Percentiles rank a stretch among this genome's conserved stretches.
phyloP scores from a whole-genome alignment of 1,140 invertebrate genomes.

The Tachypleus tridentatus region DNA sequence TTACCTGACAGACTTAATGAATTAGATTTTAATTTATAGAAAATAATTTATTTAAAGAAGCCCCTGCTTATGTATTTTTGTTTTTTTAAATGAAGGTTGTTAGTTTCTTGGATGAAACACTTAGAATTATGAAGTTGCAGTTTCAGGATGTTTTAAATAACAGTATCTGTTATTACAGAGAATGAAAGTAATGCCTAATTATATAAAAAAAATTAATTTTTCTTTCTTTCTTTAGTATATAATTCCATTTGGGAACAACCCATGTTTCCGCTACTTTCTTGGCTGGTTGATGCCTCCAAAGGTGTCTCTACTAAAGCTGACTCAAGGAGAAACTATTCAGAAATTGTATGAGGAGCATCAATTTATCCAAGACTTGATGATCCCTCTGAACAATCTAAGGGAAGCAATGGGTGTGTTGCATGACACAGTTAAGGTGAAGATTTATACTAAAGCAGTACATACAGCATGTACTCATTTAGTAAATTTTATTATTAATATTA shows the following conservation, averaged over 20 bases:
- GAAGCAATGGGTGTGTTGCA: constrained; percentile 52
- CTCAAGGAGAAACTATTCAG: constrained; percentile 57
- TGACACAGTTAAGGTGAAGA: constrained; percentile 49
- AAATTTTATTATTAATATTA: too few relatives aligned
- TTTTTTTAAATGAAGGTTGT: too few relatives aligned
- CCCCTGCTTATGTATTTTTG: too few relatives aligned
- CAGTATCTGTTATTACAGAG: too few relatives aligned
- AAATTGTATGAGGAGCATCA: constrained; percentile 64
- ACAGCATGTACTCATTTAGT: too few relatives aligned
- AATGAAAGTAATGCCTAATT: too few relatives aligned
- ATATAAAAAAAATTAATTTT: neutral
- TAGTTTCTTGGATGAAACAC: too few relatives aligned
- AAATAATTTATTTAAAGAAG: too few relatives aligned
- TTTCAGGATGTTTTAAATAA: too few relatives aligned
- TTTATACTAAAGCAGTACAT: constrained; percentile 5
- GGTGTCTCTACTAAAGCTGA: constrained; percentile 66
- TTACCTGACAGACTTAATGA: too few relatives aligned
- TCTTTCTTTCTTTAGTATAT: constrained; percentile 52
- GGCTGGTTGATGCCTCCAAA: constrained; percentile 75
- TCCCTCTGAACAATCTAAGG: constrained; percentile 51
- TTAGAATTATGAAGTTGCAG: too few relatives aligned
- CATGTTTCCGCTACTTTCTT: constrained; percentile 54
- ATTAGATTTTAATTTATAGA: too few relatives aligned
- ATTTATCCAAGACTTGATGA: constrained; percentile 72
- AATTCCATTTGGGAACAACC: constrained; percentile 70